Conservation (phyloP, 2,888 invertebrate species). For the Hemicrepidius hirtus region DNA sequence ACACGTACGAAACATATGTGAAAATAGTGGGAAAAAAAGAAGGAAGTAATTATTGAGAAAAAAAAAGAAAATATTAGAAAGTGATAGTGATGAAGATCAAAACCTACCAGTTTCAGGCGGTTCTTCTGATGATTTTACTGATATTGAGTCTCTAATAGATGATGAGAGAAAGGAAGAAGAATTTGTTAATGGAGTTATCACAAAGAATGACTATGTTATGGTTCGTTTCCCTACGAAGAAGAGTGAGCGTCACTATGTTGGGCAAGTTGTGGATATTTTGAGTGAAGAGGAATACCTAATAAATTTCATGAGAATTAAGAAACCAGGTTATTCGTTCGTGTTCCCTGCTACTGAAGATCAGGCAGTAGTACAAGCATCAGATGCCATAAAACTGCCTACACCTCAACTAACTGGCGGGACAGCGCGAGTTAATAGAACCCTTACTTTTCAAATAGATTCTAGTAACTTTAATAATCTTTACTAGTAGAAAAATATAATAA, state of each 20-base stretch:
- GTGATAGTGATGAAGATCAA: conserved; percentile 9
- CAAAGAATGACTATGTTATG: background rate
- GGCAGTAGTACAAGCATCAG: background rate
- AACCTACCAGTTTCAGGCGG: too few species aligned
- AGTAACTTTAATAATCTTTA: too few species aligned
- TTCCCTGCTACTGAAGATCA: background rate
- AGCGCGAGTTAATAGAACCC: background rate
- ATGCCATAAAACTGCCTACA: background rate
- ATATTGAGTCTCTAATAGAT: conserved; percentile 1
- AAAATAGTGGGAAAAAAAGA: conserved; percentile 24
- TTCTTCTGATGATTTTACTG: conserved; percentile 21
- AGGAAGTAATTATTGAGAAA: conserved; percentile 8
- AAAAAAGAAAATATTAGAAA: conserved; percentile 22
- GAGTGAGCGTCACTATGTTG: background rate
- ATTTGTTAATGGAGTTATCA: conserved; percentile 12
- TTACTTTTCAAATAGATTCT: too few species aligned
- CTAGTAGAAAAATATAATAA: too few species aligned
- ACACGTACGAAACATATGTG: too few species aligned
- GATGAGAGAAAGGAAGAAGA: conserved; percentile 23
- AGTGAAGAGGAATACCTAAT: conserved; percentile 14
- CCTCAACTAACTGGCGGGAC: background rate
- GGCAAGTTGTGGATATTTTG: conserved; percentile 1
- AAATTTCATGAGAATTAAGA: conserved; percentile 16
- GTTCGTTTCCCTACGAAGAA: conserved; percentile 1
- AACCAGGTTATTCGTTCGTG: conserved; percentile 15